Base-by-base conservation (phyloP, 2,888 invertebrate species). In the Sisyra nigra region DNA sequence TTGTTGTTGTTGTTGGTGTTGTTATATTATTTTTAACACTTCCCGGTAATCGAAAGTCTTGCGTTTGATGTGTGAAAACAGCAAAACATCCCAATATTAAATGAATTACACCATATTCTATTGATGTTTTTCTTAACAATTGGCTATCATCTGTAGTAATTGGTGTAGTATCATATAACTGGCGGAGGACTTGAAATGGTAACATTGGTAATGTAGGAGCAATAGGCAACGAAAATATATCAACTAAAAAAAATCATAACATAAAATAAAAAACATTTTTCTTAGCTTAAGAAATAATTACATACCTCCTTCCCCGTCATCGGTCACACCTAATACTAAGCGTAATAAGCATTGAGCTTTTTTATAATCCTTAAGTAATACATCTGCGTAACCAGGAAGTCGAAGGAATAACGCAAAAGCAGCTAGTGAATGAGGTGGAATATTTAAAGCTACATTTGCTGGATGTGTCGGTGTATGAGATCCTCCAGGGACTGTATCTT, bases 381-480 rank as follows among this genome's bases (percentile, higher is more conserved):
- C 84, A 58, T 87, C 89, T 0, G 92, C 91, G 59, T 92, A 94
- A 2, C 89, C 85, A 0, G 91, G 89, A 52, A 94, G 66, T 51
- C 89, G 74, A 15, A 94, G 69, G 59, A 94, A 87, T 46, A 93
- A 65, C 1, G 88, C 88, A 57, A 94, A 86, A 10, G 92, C 91
- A 2, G 88, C 81, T 49, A 94, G 70, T 37, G 92, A 89, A 65
- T 93, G 93, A 42, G 88, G 82, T 5, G 93, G 92, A 44, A 85
- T 80, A 41, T 76, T 72, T n/a, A 73, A 70, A 6, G 71, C 67
- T 2, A 68, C 58, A 13, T 60, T 62, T 3, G 68, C 54, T 14
- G 67, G 56, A 51, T 71, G 71, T 1, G 71, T 58, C 2, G 70
- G 57, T 7, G 63, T 15, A 55, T 59, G 63, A 15, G 53, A 54